Conservation (phyloP, 2,797 vertebrate genomes). For the Characodon lateralis region DNA sequence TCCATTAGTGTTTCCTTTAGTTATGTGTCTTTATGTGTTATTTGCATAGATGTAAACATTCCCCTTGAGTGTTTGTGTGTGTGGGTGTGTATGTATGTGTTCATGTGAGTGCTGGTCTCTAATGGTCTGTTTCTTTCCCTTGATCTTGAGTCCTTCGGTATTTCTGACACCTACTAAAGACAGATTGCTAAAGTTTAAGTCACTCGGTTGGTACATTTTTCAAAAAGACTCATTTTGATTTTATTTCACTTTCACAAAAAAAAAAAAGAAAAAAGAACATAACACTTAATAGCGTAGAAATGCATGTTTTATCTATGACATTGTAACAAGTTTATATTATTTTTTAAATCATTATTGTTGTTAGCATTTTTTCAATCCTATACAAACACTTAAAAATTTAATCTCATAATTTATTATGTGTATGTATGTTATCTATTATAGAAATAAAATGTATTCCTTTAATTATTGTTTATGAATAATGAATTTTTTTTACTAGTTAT, state of each 20-base stretch:
- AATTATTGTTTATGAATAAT: too few species aligned
- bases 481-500: too few species aligned
- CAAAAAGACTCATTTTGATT: constrained; percentile 15
- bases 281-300: neutral
- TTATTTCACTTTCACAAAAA: constrained; percentile 30
- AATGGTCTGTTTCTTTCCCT: constrained; percentile 66
- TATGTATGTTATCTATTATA: neutral
- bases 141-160: constrained; percentile 62
- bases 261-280: constrained; percentile 4
- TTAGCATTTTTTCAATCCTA: neutral
- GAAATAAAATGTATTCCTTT: neutral
- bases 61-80: neutral
- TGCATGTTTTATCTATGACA: neutral
- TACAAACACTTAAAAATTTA: neutral
- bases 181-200: constrained; percentile 33
- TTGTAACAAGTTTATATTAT: neutral
- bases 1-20: constrained; percentile 41
- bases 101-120: constrained; percentile 30
- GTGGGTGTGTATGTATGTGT: neutral
- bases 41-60: constrained; percentile 53
- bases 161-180: constrained; percentile 40
- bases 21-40: constrained; percentile 35
- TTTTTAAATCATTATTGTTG: neutral
- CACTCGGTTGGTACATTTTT: constrained; percentile 9
- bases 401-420: neutral